Evolutionary conservation across 1,140 invertebrate genomes (phyloP).

Genomic region (Drosophila sproati): DNA sequence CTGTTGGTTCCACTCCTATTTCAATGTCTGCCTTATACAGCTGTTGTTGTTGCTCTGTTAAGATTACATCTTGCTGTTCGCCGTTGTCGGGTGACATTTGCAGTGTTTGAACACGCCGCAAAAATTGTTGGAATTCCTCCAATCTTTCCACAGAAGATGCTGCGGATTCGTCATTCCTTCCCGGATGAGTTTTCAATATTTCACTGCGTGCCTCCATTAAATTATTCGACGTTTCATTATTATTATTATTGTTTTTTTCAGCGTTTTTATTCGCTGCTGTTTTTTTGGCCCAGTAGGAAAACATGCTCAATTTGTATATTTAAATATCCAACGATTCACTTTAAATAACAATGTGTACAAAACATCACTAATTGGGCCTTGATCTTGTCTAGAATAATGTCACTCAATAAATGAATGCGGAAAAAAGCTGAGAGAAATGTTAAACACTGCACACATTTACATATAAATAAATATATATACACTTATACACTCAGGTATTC

Average conservation of each 20-base stretch:
- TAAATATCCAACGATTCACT: background rate
- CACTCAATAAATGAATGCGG: slow-evolving; percentile 18
- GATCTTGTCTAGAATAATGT: slow-evolving; percentile 43
- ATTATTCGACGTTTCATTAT: slow-evolving; percentile 1
- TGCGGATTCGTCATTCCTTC: slow-evolving; percentile 1
- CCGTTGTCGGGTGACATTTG: slow-evolving; percentile 51
- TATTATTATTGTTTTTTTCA: background rate
- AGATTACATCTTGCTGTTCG: background rate
- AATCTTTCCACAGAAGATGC: slow-evolving; percentile 21
- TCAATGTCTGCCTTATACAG: slow-evolving; percentile 38
- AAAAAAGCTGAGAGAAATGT: slow-evolving; percentile 26
- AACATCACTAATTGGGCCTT: slow-evolving; percentile 50
- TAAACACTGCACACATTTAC: background rate
- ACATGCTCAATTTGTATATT: slow-evolving; percentile 40
- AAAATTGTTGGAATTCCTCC: slow-evolving; percentile 68
- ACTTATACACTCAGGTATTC: slow-evolving; percentile 2
- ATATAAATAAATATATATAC: background rate
- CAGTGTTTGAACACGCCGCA: slow-evolving; percentile 62
- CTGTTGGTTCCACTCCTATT: slow-evolving; percentile 63
- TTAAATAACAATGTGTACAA: background rate
- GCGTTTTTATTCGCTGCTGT: background rate
- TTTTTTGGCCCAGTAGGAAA: slow-evolving; percentile 69
- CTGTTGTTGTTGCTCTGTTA: background rate
- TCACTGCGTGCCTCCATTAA: background rate
- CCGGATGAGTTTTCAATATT: background rate